Evolutionary conservation across 1,140 invertebrate species (phyloP), one percentile per base, ranked within the genome.

Genomic region (Leptinotarsa defecta): DNA sequence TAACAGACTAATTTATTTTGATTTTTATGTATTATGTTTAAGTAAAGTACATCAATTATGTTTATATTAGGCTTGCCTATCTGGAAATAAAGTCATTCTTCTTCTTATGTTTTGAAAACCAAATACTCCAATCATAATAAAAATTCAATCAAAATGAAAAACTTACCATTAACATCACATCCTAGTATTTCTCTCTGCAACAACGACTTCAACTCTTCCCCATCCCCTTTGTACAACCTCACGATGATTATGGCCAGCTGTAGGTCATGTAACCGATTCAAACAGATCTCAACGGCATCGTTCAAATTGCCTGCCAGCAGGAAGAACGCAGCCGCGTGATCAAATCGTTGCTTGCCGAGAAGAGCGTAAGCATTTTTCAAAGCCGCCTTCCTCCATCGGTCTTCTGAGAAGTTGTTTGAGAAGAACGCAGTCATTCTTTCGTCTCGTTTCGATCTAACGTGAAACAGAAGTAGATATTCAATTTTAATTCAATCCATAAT

Each of bases 321-420:
- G 86, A 99, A 99, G 86, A 99, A 96, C 63, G 96, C 94, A 20
- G 95, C 93, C n/a, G 97, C 94, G 84, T 97, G 92, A 64, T 96
- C 93, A 84, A 98, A 99, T 68, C 96, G 87, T 85, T 99, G 98
- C 85, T 97, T 98, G 1, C 97, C 96, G 8, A 99, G 88, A 17
- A 99, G 86, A 6, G 95, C 95, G 85, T 97, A 99, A 0, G 98
- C 98, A 87, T 99, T 99, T 88, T 99, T 99, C 24, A 98, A 84
- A 0, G 98, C 98, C 4, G 97, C 97, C 85, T 97, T 99, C 8
- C 97, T 90, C 96, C 97, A 99, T 71, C 96, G 87, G 82, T 98
- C 94, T 86, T 98, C 92, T 2, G 87, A 86, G 83, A 99, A 99
- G 84, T 99, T 96, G 84, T 99, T 97, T 11, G 93, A 87, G 85